Percentiles rank a stretch among this genome's conserved stretches.
Conservation (phyloP, 30 jellyfish, hydroid and myxozoan species). For the Aurelia sp. region DNA sequence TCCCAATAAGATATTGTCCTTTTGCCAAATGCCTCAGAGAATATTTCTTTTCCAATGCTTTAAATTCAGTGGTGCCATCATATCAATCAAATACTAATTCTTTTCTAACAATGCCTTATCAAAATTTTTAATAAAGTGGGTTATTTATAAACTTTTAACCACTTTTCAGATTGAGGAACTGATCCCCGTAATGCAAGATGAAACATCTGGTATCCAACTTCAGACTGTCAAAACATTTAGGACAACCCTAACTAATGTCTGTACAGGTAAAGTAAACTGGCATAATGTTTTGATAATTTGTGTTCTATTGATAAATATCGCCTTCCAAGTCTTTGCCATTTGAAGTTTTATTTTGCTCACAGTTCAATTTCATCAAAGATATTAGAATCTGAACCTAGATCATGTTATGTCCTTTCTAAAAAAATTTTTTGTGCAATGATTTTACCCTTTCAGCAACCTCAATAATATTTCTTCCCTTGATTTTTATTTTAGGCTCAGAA, state of each 20-base stretch:
- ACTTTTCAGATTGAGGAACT: constrained; percentile 67
- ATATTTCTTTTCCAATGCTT: no score
- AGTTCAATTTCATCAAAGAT: not conserved
- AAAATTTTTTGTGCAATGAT: no score
- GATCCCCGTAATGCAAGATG: constrained; percentile 67
- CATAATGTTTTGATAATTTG: not conserved
- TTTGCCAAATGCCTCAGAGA: no score
- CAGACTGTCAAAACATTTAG: constrained; percentile 80
- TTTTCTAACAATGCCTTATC: no score
- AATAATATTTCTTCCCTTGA: not conserved
- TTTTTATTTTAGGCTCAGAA: constrained; percentile 56
- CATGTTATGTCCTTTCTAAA: no score
- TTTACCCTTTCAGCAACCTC: not conserved
- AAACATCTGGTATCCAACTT: constrained; percentile 73
- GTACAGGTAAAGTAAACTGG: constrained; percentile 66
- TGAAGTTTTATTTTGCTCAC: no score
- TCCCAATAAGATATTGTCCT: no score
- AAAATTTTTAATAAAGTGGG: no score
- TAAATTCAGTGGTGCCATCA: no score
- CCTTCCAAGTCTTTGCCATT: no score
- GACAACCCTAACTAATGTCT: constrained; percentile 75
- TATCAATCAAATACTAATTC: no score
- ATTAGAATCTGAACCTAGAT: no score
- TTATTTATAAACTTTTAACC: not conserved
- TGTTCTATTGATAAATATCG: not conserved